Conservation (phyloP, 2,113 vertebrate species). For the Periophthalmus modestus region DNA sequence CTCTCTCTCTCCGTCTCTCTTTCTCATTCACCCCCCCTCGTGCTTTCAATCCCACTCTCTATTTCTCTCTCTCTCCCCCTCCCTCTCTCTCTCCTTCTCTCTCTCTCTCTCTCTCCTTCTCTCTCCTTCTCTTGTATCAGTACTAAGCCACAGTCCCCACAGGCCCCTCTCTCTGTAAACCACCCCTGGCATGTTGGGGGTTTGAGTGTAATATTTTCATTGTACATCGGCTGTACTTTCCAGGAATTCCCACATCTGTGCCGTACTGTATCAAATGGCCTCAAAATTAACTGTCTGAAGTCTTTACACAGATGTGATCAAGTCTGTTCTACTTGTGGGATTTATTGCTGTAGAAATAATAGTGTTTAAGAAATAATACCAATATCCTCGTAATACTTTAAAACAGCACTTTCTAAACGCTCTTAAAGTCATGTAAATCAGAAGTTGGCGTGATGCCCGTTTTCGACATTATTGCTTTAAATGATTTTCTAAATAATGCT, state of each 20-base stretch:
- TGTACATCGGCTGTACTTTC: slow-evolving; percentile 49
- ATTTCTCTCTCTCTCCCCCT: too few species aligned
- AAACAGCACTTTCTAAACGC: too few species aligned
- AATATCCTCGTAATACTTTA: too few species aligned
- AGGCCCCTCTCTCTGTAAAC: slow-evolving; percentile 57
- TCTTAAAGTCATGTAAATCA: too few species aligned
- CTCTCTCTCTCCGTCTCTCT: too few species aligned
- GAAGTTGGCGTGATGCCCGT: too few species aligned
- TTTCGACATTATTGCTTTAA: too few species aligned
- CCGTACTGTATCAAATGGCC: neutral
- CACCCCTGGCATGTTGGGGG: slow-evolving; percentile 60
- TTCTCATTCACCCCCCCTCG: too few species aligned
- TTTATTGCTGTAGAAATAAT: neutral
- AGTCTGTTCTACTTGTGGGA: neutral
- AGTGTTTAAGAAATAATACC: neutral
- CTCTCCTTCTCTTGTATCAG: slow-evolving; percentile 15
- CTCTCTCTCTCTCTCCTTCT: too few species aligned
- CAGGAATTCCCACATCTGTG: slow-evolving; percentile 49
- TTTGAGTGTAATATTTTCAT: slow-evolving; percentile 69
- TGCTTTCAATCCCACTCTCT: too few species aligned
- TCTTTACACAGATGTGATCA: neutral
- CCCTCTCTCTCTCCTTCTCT: too few species aligned
- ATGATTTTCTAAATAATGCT: too few species aligned
- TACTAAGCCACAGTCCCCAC: slow-evolving; percentile 63
- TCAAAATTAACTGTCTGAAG: neutral